Conservation (phyloP, 2,113 vertebrate genomes). For the Tachysurus vachellii region DNA sequence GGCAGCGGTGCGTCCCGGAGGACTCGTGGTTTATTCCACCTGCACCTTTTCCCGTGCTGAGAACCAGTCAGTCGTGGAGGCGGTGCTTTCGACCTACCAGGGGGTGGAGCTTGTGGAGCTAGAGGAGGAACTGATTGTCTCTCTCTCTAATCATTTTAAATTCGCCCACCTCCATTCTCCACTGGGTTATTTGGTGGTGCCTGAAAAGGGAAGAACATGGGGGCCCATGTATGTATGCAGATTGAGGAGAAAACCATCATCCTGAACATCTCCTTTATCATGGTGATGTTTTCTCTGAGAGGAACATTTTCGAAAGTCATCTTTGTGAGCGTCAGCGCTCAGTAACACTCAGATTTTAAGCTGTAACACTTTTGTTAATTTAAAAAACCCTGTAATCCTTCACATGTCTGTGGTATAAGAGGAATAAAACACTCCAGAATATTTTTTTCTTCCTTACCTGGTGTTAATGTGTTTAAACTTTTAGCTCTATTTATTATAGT, state of each 20-base stretch:
- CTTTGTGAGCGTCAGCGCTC: not conserved
- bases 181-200: conserved; percentile 84
- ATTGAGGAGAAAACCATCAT: conserved; percentile 70
- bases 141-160: conserved; percentile 77
- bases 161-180: conserved; percentile 67
- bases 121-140: conserved; percentile 69
- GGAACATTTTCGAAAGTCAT: not conserved
- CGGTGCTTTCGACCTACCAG: conserved; percentile 73
- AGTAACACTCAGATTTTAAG: not conserved
- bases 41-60: conserved; percentile 91
- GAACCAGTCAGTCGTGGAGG: conserved; percentile 81
- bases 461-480: not conserved
- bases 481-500: not conserved
- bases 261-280: conserved; percentile 2
- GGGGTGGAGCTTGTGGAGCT: conserved; percentile 77
- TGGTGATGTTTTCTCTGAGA: not conserved
- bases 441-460: not conserved
- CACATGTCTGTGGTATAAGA: not conserved
- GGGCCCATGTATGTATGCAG: conserved; percentile 93
- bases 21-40: conserved; percentile 88
- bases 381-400: not conserved
- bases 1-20: conserved; percentile 84
- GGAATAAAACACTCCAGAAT: not conserved
- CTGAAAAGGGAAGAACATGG: conserved; percentile 82
- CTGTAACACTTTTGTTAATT: not conserved